Evolutionary conservation across 92 coral and sea anemone genomes (phyloP).

Genomic region (Epizoanthus stellaris): DNA sequence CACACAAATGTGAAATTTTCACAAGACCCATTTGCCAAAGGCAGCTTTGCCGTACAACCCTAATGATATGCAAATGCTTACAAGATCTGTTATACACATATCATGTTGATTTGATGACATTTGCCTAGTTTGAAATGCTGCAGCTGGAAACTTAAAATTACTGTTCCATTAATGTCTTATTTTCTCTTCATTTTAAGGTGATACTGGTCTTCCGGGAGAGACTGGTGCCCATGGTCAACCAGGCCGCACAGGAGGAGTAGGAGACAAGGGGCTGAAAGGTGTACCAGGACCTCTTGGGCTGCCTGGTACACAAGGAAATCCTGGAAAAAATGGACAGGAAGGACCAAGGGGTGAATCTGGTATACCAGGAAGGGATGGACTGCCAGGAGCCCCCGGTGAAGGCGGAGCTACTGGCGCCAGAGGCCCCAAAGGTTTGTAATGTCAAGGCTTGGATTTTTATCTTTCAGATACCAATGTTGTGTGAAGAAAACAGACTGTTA

Average conservation of each 20-base stretch:
- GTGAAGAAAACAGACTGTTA: no score
- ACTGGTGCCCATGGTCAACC: constrained; percentile 48
- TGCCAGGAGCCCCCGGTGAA: constrained; percentile 69
- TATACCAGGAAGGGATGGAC: constrained; percentile 53
- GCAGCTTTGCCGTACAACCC: no score
- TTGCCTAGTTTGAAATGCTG: no score
- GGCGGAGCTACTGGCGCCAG: constrained; percentile 40
- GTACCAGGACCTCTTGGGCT: constrained; percentile 41
- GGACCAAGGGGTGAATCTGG: constrained; percentile 65
- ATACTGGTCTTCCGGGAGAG: constrained; percentile 54
- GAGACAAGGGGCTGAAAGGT: constrained; percentile 31
- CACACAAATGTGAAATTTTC: no score
- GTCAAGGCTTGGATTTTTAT: no score
- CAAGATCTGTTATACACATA: no score
- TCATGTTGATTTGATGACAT: no score
- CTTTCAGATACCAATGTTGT: no score
- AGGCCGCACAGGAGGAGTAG: constrained; percentile 10
- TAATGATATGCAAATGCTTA: no score
- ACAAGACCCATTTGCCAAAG: no score
- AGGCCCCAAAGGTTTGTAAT: constrained; percentile 31
- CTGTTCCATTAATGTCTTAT: background rate
- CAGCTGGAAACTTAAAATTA: no score
- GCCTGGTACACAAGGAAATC: constrained; percentile 53
- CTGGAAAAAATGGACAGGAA: constrained; percentile 51
- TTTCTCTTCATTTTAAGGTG: constrained; percentile 1